Base-by-base conservation (phyloP, 2,113 vertebrate genomes). In the Cairina moschata region DNA sequence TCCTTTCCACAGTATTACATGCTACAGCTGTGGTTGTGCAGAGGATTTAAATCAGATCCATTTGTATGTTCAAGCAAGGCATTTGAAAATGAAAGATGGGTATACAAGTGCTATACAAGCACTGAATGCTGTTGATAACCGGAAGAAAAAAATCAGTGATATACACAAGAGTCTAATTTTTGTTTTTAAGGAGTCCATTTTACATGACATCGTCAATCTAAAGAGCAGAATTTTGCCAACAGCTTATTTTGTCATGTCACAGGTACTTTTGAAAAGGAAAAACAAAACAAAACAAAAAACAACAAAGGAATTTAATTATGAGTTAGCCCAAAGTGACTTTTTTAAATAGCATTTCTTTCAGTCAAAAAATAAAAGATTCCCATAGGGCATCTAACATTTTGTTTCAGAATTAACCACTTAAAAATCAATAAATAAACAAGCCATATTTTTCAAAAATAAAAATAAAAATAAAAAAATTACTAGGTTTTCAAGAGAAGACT, bases 1-100 rank as follows among this genome's bases (percentile, higher is more conserved):
- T 93, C 60, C 58, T 48, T 52, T 50, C 91, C 60, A 69, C 34
- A 75, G 65, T 36, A 60, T 75, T n/a, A 60, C 48, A 14, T 55
- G 38, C 66, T 87, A 82, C 72, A 93, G 69, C 93, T 91, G 86
- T 79, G 77, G 58, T 3, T 91, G 48, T 54, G 66, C 42, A 60
- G 86, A 87, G 58, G 86, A 62, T 94, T 91, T 80, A 79, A 85
- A 91, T 87, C 71, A 88, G 40, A 68, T 72, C 75, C 44, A 38
- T 62, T 55, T 85, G 59, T 92, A 50, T 12, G 25, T 73, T 54
- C 75, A 88, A 44, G 67, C 44, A 91, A 83, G 2, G 11, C 40
- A 75, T 58, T 50, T 63, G 78, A 79, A 91, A 77, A 76, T 31
- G 75, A 94, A 92, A 79, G 84, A 85, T 83, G 62, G 54, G 44